Evolutionary conservation across 2,888 invertebrate species (phyloP).

Genomic region (Caenorhabditis drosophilae): DNA sequence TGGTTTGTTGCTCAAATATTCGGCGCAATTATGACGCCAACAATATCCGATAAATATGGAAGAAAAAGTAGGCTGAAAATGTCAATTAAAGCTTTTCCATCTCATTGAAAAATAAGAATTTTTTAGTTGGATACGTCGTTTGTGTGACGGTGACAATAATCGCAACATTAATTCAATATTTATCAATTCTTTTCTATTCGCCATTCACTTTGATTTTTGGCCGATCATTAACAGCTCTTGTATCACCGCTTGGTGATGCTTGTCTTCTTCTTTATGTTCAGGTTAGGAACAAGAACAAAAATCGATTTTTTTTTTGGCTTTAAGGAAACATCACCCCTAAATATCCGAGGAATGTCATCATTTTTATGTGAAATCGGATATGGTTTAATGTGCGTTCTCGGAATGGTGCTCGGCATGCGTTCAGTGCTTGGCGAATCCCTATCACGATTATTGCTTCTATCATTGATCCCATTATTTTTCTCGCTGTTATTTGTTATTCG

Average conservation of each 20-base stretch:
- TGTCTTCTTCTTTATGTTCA: slow-evolving; percentile 60
- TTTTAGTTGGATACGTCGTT: slow-evolving; percentile 60
- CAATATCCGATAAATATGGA: slow-evolving; percentile 59
- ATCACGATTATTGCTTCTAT: slow-evolving; percentile 48
- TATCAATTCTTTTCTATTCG: slow-evolving; percentile 38
- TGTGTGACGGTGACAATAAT: slow-evolving; percentile 40
- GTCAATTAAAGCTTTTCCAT: too few relatives aligned
- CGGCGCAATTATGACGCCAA: slow-evolving; percentile 62
- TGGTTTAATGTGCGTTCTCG: slow-evolving; percentile 59
- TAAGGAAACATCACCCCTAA: slow-evolving; percentile 56
- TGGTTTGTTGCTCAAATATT: slow-evolving; percentile 64
- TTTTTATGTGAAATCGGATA: slow-evolving; percentile 65
- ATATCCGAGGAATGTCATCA: slow-evolving; percentile 56
- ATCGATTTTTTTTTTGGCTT: too few relatives aligned
- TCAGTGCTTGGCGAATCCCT: slow-evolving; percentile 58
- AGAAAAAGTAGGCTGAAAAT: slow-evolving; percentile 60
- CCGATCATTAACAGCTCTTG: slow-evolving; percentile 52
- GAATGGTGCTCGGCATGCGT: slow-evolving; percentile 60
- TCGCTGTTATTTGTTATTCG: slow-evolving; percentile 52
- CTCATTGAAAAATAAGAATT: slow-evolving; percentile 1
- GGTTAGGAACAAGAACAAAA: too few relatives aligned
- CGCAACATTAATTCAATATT: slow-evolving; percentile 48
- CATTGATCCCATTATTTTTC: slow-evolving; percentile 51
- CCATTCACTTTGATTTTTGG: slow-evolving; percentile 60
- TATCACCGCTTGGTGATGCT: slow-evolving; percentile 59